Base-by-base conservation (phyloP, 2,797 vertebrate species). In the Hemibagrus guttatus region DNA sequence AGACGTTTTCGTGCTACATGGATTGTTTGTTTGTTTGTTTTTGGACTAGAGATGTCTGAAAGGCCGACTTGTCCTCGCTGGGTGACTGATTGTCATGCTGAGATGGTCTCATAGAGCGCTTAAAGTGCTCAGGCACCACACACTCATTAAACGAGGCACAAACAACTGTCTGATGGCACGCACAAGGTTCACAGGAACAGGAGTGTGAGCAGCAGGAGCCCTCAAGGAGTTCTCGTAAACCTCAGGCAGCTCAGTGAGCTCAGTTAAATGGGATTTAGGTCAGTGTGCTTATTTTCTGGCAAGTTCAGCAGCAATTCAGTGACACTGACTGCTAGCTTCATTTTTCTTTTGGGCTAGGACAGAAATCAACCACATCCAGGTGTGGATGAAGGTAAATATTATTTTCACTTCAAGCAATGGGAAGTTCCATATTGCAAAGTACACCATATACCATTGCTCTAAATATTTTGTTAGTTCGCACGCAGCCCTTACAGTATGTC, bases 111-210 rank as follows among this genome's bases (percentile, higher is more conserved):
- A 16, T 16, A 87, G 89, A 79, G 85, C 54, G 83, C 85, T 89
- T 89, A 90, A 89, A 88, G 80, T n/a, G 88, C 90, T 86, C 91
- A 90, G 89, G 91, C 93, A 90, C 88, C 87, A 92, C 89, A 68
- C 81, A 56, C 89, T 93, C 84, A 90, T 89, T 90, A 89, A 88
- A 91, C 42, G 75, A 86, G 66, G 9, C 79, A 83, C 82, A 87
- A 92, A 91, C 94, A 94, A 91, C 91, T 91, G 88, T 91, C 87
- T 91, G 93, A 92, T 91, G 92, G 94, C 94, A 95, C 91, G 92
- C 93, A 92, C 93, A 90, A 31, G 87, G 88, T 89, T 91, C 87
- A 89, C 89, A 91, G 85, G 76, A 69, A 85, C 86, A 87, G 88
- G 90, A 93, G 92, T 49, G 79, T 76, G 61, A 85, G 76, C 58